Percentiles rank a stretch among this genome's conserved stretches.
Conservation (phyloP, 2,888 invertebrate genomes). For the Merodon equestris region DNA sequence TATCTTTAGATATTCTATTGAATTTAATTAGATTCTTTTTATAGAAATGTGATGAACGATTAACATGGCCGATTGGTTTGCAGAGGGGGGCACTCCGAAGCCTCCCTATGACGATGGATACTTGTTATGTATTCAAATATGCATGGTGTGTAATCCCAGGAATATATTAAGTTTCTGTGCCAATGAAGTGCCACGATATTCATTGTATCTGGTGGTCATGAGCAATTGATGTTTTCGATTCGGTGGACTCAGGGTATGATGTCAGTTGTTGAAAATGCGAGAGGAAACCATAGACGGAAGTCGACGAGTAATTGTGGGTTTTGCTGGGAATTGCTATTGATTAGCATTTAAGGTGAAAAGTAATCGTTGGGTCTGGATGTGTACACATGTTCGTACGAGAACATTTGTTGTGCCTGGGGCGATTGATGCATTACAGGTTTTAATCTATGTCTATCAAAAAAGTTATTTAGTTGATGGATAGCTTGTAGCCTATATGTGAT, state of each 20-base stretch:
- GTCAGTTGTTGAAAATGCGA: slow-evolving; percentile 9
- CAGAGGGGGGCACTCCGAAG: neutral
- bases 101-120: neutral
- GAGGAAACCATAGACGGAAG: slow-evolving; percentile 17
- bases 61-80: too few relatives aligned
- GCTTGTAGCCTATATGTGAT: too few relatives aligned
- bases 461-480: too few relatives aligned
- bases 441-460: too few relatives aligned
- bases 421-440: too few relatives aligned
- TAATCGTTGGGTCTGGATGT: neutral
- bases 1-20: too few relatives aligned
- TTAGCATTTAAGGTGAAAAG: slow-evolving; percentile 13
- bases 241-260: neutral
- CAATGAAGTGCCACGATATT: slow-evolving; percentile 5
- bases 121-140: slow-evolving; percentile 17
- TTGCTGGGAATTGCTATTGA: slow-evolving; percentile 5
- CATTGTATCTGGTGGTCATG: slow-evolving; percentile 28
- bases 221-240: neutral
- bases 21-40: too few relatives aligned
- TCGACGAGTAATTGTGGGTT: slow-evolving; percentile 14
- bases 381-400: too few relatives aligned
- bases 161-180: slow-evolving; percentile 24
- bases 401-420: too few relatives aligned
- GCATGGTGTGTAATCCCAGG: slow-evolving; percentile 29
- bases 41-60: too few relatives aligned